Conservation (phyloP, 2,797 vertebrate species). For the Peromyscus eremicus region DNA sequence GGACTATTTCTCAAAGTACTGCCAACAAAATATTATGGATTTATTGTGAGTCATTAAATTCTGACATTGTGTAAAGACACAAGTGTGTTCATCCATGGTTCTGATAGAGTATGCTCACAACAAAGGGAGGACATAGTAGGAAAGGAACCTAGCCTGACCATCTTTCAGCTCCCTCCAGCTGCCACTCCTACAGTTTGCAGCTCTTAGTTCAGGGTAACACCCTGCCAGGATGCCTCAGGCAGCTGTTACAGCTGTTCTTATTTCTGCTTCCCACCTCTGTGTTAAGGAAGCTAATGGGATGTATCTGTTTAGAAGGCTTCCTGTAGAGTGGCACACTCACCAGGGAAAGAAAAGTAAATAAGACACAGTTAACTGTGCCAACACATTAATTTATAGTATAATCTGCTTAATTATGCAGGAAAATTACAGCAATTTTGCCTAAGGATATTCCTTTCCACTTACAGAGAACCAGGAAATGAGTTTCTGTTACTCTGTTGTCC, state of each 20-base stretch:
- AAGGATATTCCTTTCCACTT: slow-evolving; percentile 53
- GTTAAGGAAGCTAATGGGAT: slow-evolving; percentile 66
- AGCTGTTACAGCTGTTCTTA: too few species aligned
- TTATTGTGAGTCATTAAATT: neutral
- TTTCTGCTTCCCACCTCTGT: neutral
- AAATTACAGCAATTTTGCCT: slow-evolving; percentile 73
- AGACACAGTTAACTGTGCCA: slow-evolving; percentile 75
- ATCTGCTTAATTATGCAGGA: slow-evolving; percentile 73
- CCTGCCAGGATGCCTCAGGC: neutral
- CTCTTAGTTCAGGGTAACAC: neutral
- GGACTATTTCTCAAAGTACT: neutral
- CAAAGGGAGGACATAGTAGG: neutral
- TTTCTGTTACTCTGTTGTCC: neutral
- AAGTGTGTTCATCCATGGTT: neutral
- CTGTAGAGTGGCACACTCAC: slow-evolving; percentile 47
- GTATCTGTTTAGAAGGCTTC: slow-evolving; percentile 59
- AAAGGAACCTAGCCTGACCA: neutral
- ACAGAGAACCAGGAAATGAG: slow-evolving; percentile 24
- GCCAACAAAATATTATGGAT: neutral
- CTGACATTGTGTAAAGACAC: neutral
- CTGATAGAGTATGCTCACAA: neutral
- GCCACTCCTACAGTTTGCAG: too few species aligned
- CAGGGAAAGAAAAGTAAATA: slow-evolving; percentile 75
- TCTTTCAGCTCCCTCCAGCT: neutral
- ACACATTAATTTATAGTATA: slow-evolving; percentile 69